Evolutionary conservation across 53 echinoderm and acorn worm genomes (phyloP).

Genomic region (Arbacia lixula): DNA sequence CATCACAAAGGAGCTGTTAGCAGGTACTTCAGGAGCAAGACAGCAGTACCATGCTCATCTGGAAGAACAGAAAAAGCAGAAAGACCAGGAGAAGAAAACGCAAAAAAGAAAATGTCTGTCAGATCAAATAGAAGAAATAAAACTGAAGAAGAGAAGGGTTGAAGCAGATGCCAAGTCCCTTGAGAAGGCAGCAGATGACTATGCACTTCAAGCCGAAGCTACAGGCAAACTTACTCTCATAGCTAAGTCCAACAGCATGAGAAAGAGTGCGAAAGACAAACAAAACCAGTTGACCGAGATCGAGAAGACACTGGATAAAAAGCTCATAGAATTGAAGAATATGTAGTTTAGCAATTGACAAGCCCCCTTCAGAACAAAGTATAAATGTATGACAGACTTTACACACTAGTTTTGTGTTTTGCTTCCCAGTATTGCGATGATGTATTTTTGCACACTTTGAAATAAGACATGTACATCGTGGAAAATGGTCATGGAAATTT

Average conservation of each 20-base stretch:
- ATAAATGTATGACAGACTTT: background rate
- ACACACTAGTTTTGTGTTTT: conserved; percentile 8
- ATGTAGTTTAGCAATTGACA: conserved; percentile 9
- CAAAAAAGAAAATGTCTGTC: conserved; percentile 7
- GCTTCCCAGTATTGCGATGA: conserved; percentile 5
- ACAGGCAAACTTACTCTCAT: conserved; percentile 18
- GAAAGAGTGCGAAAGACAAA: conserved; percentile 15
- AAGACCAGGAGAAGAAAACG: conserved; percentile 17
- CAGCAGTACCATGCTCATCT: conserved; percentile 45
- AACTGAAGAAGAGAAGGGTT: conserved; percentile 21
- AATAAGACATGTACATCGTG: background rate
- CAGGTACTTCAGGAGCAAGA: conserved; percentile 50
- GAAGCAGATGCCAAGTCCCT: conserved; percentile 14
- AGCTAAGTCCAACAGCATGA: conserved; percentile 13
- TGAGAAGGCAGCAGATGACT: conserved; percentile 25
- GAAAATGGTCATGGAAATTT: background rate
- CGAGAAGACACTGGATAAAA: conserved; percentile 1
- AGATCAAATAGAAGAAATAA: conserved; percentile 31
- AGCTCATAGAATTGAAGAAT: conserved; percentile 12
- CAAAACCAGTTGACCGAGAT: conserved; percentile 5
- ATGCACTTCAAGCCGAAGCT: conserved; percentile 10
- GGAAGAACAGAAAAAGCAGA: conserved; percentile 31
- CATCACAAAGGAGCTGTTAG: conserved; percentile 30
- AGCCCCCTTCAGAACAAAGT: background rate
- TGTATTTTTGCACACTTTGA: too few relatives aligned